Percentiles rank a stretch among this genome's conserved stretches.
Evolutionary conservation across 2,797 vertebrate genomes (phyloP).

Genomic region (Scyliorhinus canicula): DNA sequence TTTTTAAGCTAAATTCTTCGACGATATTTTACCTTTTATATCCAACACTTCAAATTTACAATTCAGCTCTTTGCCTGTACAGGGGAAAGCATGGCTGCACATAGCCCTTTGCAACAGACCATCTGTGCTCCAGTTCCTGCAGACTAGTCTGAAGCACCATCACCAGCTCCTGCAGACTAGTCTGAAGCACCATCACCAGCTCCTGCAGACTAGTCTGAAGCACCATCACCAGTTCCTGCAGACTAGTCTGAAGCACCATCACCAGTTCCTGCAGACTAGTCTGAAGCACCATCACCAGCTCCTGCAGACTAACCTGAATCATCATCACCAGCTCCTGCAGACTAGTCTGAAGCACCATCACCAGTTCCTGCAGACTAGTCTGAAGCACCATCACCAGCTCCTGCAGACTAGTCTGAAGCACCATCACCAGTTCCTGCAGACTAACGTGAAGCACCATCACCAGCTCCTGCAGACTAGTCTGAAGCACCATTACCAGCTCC

Average conservation of each 20-base stretch:
- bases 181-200: not conserved
- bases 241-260: no score
- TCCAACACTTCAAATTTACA: not conserved
- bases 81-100: constrained; percentile 79
- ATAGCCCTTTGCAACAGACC: constrained; percentile 90
- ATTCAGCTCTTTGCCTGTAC: constrained; percentile 86
- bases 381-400: no score
- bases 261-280: constrained; percentile 50
- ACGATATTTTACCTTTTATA: not conserved
- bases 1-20: not conserved
- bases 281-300: constrained; percentile 46
- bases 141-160: constrained; percentile 79
- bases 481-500: no score
- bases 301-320: not conserved
- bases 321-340: no score
- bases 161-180: constrained; percentile 66
- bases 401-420: constrained; percentile 56
- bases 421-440: constrained; percentile 18
- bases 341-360: no score
- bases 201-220: no score
- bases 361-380: no score
- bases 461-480: no score
- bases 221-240: no score
- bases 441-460: not conserved
- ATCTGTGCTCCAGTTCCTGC: constrained; percentile 90